Conservation (phyloP, 2,113 vertebrate genomes). For the Leucopsar rothschildi region DNA sequence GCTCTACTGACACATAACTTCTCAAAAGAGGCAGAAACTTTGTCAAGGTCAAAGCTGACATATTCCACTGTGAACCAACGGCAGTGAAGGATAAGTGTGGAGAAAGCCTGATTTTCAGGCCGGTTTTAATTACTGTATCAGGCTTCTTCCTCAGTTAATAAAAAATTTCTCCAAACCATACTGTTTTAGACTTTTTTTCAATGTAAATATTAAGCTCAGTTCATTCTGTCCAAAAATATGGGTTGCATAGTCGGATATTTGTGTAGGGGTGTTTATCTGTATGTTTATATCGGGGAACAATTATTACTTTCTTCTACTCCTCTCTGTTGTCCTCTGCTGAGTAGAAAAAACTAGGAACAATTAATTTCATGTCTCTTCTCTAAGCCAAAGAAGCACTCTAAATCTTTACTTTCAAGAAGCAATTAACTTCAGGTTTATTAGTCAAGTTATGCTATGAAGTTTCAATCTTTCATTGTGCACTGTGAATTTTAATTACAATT, state of each 20-base stretch:
- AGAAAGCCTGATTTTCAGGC: background rate
- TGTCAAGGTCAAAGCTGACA: background rate
- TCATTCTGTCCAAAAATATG: background rate
- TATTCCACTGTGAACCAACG: background rate
- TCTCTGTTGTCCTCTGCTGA: background rate
- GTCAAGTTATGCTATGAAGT: slow-evolving; percentile 59
- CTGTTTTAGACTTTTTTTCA: background rate
- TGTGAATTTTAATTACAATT: slow-evolving; percentile 64
- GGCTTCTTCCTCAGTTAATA: background rate
- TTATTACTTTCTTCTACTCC: background rate
- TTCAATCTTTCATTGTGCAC: slow-evolving; percentile 52
- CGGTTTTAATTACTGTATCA: background rate
- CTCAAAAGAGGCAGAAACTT: background rate
- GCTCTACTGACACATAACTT: background rate
- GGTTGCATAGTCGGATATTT: background rate
- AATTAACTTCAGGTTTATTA: slow-evolving; percentile 68
- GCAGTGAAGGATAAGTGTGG: background rate
- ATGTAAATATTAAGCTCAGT: background rate
- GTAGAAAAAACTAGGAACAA: slow-evolving; percentile 24
- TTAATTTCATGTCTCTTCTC: slow-evolving; percentile 50
- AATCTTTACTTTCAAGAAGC: slow-evolving; percentile 60
- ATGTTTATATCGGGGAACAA: background rate
- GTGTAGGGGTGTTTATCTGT: background rate
- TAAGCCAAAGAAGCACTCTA: slow-evolving; percentile 47
- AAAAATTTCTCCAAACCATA: no score